A percentile compares a stretch with the other conserved stretches of the same genome.
Conservation (phyloP, 2,797 vertebrate genomes). For the Phataginus tricuspis region DNA sequence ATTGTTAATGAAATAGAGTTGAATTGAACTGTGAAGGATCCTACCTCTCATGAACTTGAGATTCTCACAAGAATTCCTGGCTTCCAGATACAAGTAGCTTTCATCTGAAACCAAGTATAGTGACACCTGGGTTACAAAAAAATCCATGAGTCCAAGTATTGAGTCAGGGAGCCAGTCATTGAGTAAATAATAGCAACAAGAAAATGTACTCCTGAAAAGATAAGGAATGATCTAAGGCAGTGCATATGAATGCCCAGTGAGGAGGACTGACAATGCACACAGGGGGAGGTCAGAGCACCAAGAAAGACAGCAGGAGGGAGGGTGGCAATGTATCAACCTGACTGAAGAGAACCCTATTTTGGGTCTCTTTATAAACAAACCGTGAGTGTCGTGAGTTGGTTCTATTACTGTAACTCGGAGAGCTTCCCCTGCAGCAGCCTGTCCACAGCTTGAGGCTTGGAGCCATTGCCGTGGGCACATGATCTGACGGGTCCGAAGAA, state of each 20-base stretch:
- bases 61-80: background rate
- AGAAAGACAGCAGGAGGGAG: background rate
- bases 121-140: background rate
- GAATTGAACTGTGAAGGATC: background rate
- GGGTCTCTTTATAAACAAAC: background rate
- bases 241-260: background rate
- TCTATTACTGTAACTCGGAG: background rate
- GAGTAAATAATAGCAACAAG: background rate
- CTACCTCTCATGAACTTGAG: background rate
- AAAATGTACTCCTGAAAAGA: background rate
- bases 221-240: background rate
- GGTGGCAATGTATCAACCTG: background rate
- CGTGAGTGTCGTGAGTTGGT: background rate
- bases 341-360: background rate
- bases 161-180: background rate
- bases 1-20: background rate
- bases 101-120: background rate
- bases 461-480: background rate
- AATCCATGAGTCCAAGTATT: background rate
- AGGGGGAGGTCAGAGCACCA: background rate
- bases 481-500: background rate
- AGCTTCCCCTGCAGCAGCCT: background rate
- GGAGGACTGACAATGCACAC: background rate
- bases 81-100: conserved; percentile 15
- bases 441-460: background rate